These are phyloP conservation scores for Drosophila kurseongensis DNA, from an alignment of 1,140 invertebrate genomes.

Conservation along the genomic window DNA sequence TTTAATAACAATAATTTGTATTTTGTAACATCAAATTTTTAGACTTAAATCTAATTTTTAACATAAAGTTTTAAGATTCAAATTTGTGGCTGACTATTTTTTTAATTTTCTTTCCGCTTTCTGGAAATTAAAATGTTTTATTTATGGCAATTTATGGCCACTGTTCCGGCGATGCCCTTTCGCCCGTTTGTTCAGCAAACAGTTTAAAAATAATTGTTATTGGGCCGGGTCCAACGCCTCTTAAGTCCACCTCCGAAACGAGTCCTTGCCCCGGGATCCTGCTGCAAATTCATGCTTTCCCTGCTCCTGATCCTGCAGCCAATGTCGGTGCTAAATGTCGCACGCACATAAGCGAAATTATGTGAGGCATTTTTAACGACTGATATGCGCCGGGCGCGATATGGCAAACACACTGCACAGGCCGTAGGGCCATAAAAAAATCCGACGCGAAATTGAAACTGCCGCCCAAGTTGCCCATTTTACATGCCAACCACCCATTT, in stretches of 20 bases:
- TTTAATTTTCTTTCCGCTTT: not conserved
- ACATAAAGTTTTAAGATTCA: too few relatives aligned
- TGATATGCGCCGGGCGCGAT: constrained; percentile 60
- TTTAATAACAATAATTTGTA: too few relatives aligned
- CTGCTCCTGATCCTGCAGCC: constrained; percentile 16
- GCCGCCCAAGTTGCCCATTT: constrained; percentile 33
- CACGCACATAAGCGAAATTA: constrained; percentile 80
- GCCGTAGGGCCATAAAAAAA: constrained; percentile 68
- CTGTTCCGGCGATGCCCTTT: constrained; percentile 26
- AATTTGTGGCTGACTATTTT: not conserved
- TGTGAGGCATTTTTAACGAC: constrained; percentile 81
- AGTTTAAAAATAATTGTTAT: constrained; percentile 80
- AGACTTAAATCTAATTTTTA: too few relatives aligned
- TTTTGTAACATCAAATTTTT: too few relatives aligned
- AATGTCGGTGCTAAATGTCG: constrained; percentile 70
- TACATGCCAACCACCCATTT: constrained; percentile 22
- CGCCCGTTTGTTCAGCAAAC: constrained; percentile 45
- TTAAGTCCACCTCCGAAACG: constrained; percentile 27
- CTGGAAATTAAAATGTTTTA: not conserved
- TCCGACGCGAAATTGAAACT: constrained; percentile 69
- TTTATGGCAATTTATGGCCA: constrained; percentile 19
- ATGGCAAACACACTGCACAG: constrained; percentile 55
- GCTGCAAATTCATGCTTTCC: constrained; percentile 2
- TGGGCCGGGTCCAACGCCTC: constrained; percentile 30
- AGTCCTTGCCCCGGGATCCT: constrained; percentile 1